These are phyloP conservation scores for Dascyllus trimaculatus DNA, from an alignment of 2,113 vertebrate genomes.

Conservation along the genomic window DNA sequence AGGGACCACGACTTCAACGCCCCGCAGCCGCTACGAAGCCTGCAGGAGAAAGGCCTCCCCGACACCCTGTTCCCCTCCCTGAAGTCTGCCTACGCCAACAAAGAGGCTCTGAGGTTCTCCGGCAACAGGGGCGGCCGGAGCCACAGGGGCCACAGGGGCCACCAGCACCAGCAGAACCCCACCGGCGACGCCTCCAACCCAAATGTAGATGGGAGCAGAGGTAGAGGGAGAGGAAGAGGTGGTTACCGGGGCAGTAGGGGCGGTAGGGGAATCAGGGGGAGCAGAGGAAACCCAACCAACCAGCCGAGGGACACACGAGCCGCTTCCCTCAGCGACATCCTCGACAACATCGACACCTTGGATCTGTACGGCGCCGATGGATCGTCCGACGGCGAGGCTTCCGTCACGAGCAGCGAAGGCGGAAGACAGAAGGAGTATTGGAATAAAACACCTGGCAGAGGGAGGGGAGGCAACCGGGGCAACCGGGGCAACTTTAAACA, in stretches of 20 bases:
- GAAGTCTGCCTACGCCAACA: slow-evolving; percentile 74
- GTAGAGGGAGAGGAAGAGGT: slow-evolving; percentile 8
- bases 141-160: background rate
- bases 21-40: slow-evolving; percentile 63
- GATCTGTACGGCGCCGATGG: background rate
- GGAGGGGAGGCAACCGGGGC: background rate
- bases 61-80: slow-evolving; percentile 51
- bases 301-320: rapidly evolving
- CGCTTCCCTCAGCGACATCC: background rate
- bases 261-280: background rate
- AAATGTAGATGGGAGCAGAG: too few species aligned
- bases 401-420: background rate
- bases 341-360: rapidly evolving
- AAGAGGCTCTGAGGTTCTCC: slow-evolving; percentile 44
- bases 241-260: background rate
- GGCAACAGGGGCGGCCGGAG: background rate
- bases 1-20: slow-evolving; percentile 73
- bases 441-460: background rate
- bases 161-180: too few species aligned
- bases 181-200: too few species aligned
- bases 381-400: background rate
- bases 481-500: background rate
- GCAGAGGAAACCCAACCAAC: background rate
- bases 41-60: slow-evolving; percentile 61
- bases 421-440: background rate